phyloP scores from a whole-genome alignment of 2,888 invertebrate genomes.

The Barypeithes pellucidus region DNA sequence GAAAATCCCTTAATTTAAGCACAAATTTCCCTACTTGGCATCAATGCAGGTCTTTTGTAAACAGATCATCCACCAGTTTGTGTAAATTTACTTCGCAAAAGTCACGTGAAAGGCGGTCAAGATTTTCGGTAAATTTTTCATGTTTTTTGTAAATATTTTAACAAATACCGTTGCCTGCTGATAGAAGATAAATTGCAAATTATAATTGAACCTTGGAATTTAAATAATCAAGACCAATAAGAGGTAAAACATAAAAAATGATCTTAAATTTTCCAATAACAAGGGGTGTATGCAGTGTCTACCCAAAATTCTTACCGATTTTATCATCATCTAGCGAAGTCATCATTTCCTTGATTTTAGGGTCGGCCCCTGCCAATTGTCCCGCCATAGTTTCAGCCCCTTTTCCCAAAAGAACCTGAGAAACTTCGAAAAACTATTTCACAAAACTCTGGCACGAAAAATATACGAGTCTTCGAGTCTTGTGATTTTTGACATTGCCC shows the following conservation, averaged over 20 bases:
- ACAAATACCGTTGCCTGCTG: background rate
- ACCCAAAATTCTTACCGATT: constrained; percentile 78
- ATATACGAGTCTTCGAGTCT: constrained; percentile 60
- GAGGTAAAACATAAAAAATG: constrained; percentile 30
- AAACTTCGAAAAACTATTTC: constrained; percentile 11
- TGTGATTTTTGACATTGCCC: constrained; percentile 62
- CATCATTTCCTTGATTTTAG: constrained; percentile 82
- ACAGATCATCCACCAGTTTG: constrained; percentile 26
- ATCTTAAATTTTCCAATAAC: constrained; percentile 21
- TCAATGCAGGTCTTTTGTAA: constrained; percentile 14
- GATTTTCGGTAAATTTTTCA: constrained; percentile 26
- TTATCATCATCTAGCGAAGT: constrained; percentile 87
- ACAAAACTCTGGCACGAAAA: constrained; percentile 10
- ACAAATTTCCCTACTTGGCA: background rate
- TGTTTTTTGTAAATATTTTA: constrained; percentile 31
- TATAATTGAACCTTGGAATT: background rate
- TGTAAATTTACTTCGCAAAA: background rate
- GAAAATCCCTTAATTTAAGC: background rate
- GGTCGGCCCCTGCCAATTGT: constrained; percentile 62
- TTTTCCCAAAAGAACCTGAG: background rate
- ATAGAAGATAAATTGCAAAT: background rate
- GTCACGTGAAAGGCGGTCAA: constrained; percentile 40
- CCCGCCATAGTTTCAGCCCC: constrained; percentile 45
- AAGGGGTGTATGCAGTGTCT: constrained; percentile 36
- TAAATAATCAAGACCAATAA: background rate